Evolutionary conservation across 1,140 invertebrate genomes (phyloP), one percentile per base, ranked within the genome.

Genomic region (Zophobas morio): DNA sequence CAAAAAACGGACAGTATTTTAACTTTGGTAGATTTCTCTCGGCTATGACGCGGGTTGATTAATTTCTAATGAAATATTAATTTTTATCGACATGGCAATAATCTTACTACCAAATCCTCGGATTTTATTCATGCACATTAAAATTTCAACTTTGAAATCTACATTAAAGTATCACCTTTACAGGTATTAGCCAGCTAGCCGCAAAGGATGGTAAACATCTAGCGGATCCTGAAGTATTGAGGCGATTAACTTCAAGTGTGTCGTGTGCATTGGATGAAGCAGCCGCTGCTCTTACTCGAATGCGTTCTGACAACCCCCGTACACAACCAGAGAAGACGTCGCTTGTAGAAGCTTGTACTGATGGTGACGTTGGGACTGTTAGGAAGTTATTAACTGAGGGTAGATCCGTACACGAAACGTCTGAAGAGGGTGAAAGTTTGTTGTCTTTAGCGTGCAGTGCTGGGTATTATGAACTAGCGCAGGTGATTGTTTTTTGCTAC

Each of bases 191-290:
- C 80, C 88, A 92, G 86, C 90, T 94, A 81, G 92, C 94, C 54
- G 89, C 91, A 74, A 92, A 93, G 86, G 93, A 94, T 89, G 93
- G 93, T 81, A 94, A 94, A 87, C 91, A 93, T 86, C 88, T 94
- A 79, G 92, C 92, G 42, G 93, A 94, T 87, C 93, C 94, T 84
- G 93, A 95, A 87, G 95, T 96, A 74, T 88, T 96, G 53, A 89
- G 94, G 81, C 92, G 94, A 80, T 88, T 96, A 82, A 96, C 95
- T 76, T 96, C 95, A 33, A 95, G 94, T 81, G 96, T 97, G 72
- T 96, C 95, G 82, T 96, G 95, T 89, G 96, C 97, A 63, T 90
- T 99, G 78, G 97, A 98, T 89, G 97, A 98, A 89, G 97, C 97
- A 57, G 97, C 96, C 66, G 96, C 96, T 80, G 96, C 96, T 73